Evolutionary conservation across 1,140 invertebrate genomes (phyloP), one percentile per base, ranked within the genome.

Genomic region (Chymomyza costata): DNA sequence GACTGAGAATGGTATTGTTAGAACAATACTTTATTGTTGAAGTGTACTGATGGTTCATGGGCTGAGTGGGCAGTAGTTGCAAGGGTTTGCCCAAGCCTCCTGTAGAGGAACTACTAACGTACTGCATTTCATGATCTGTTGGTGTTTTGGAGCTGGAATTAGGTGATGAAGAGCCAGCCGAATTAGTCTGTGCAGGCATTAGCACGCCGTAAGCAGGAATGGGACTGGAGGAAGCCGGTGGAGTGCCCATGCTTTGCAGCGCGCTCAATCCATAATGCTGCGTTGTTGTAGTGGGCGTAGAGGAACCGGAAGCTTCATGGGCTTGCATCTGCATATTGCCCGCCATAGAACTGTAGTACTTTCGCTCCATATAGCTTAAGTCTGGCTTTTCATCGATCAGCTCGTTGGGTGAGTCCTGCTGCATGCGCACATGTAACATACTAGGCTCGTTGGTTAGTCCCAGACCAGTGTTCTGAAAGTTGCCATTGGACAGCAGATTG

Each of bases 11-110:
- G 7, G 74, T 68, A 34, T 74, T 82, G 52, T 82, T 82, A 16
- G 83, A 65, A 30, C 83, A 85, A 46, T 85, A 85, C 51, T 83
- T 85, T 3, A 85, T 85, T 10, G 83, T 85, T 16, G 83, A 84
- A 0, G 83, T 41, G 11, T 83, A 80, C 37, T 84, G 76, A 39
- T 83, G 71, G 52, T 82, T 82, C 14, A 50, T 3, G 19, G 28
- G 49, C 15, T 10, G 14, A 39, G 81, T 54, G 6, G 74, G 74
- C 31, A 78, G 66, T 19, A 83, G 35, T 15, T 82, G 74, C 21
- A 74, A 28, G 2, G 56, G 43, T 48, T 80, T 82, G 34, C 37
- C 8, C 35, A 38, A 17, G 54, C 40, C 17, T 19, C 28, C 5
- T 11, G 39, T n/a, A 1, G 49, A 17, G 1, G 68, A 39, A 14